Evolutionary conservation across 2,113 vertebrate genomes (phyloP), one percentile per base, ranked within the genome.

Genomic region (Anthoscopus minutus): DNA sequence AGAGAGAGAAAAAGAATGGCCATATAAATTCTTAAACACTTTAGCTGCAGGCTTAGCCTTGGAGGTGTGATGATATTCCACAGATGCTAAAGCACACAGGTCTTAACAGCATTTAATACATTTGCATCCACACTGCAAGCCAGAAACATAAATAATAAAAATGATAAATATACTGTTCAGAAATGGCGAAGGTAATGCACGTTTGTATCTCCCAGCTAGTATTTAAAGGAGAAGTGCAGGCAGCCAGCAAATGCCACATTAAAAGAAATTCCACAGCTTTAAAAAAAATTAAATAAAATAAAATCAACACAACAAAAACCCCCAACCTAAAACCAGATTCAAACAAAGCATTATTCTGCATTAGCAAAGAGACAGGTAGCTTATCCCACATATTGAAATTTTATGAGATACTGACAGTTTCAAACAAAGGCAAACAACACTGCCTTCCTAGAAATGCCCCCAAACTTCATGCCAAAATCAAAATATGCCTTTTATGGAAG

Each of bases 11-110:
- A 92, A 95, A 91, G 89, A 95, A 96, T 20, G 25, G 64, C 93
- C 93, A 88, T 94, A 97, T 97, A 97, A 97, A 98, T 97, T 96
- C 96, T 96, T 94, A 96, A 97, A 94, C 80, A 91, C 69, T 88
- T 73, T 86, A 61, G 58, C 92, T 96, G 96, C 88, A 94, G 89
- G 96, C 91, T 96, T 89, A 96, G 95, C 92, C 86, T 95, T 95
- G 93, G 93, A 96, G 86, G 92, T 86, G 61, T 92, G 80, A 91
- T 95, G 94, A 95, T 96, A 96, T 88, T 96, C 93, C 87, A 81
- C 87, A 95, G 96, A 96, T 88, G 92, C 89, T 83, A 82, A 95
- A 97, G 93, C 89, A 91, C 62, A 81, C 83, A 83, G 85, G 64
- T 96, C 91, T 94, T 92, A 97, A 96, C 53, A 35, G 80, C 94